Base-by-base conservation (phyloP, 1,140 invertebrate genomes). In the Antheraea pernyi region DNA sequence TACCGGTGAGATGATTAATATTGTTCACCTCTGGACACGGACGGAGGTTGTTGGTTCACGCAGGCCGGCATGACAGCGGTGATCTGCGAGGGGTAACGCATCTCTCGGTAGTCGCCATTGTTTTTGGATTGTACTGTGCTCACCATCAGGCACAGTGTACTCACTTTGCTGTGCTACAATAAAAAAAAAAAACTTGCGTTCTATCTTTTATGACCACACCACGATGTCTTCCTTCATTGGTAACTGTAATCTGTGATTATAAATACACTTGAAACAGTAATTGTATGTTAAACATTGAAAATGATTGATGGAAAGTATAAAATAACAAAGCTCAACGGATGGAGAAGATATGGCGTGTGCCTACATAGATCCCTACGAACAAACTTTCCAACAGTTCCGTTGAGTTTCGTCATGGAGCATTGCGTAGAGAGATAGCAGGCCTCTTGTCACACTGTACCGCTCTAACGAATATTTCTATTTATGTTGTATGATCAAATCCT, bases 401-500 rank as follows among this genome's bases (percentile, higher is more conserved):
- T n/a, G 39, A 65, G 64, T 65, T 65, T 19, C 37, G 16, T 65
- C 64, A 65, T 65, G 42, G 19, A 65, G 19, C 64, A 48, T 65
- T 65, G 64, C 64, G 64, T 65, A 19, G 42, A 8, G 42, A 65
- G 64, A 65, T 65, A 65, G 64, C 39, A 22, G 13, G 42, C 42
- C 4, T n/a, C 8, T 7, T 4, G 9, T 65, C 42, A 65, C 64
- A 65, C 64, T 42, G 64, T 61, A 61, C 8, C 19, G 9, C 11
- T 3, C 7, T 22, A 4, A 30, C 13, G 46, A 53, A 53, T 11
- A 11, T 6, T 13, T 13, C 16, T 53, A 1, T 13, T n/a, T 42
- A 9, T 9, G 7, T 11, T 7, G 1, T 7, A 42, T 42, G 39
- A 11, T 39, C 11, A 4, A 42, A 42, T 11, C 2, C 58, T 0